Evolutionary conservation across 2,888 invertebrate genomes (phyloP), one percentile per base, ranked within the genome.

Genomic region (Lasioglossum lativentre): DNA sequence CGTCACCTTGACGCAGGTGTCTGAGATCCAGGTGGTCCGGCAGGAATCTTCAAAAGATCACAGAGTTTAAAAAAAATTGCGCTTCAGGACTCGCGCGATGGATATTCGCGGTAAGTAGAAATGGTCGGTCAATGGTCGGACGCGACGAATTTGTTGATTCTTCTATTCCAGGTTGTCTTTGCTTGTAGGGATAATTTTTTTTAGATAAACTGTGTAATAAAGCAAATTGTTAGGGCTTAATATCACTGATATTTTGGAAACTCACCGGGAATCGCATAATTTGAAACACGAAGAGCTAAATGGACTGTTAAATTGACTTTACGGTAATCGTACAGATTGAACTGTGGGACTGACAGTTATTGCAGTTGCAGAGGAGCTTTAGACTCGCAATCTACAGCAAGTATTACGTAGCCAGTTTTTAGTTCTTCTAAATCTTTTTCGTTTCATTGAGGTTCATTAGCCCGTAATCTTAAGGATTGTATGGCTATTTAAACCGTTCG

Each of bases 381-480:
- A 56, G n/a, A 56, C 56, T n/a, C n/a, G 56, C n/a, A 56, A n/a
- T 56, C 56, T n/a, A 10, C 2, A 23, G 52, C 6, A 52, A 23
- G n/a, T 52, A 52, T 52, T 23, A 52, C n/a, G 23, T 52, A 8
- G 10, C 2, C 52, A n/a, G 52, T 1, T 52, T 10, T 56, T 10
- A n/a, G 4, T 56, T 56, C 56, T 12, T n/a, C 3, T 4, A 56
- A 56, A 56, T 56, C 56, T n/a, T 23, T 56, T 56, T 56, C 56
- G 56, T n/a, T 56, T n/a, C 56, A 56, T 56, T n/a, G n/a, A 10
- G n/a, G 56, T 56, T 56, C n/a, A 56, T 56, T n/a, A 56, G n/a
- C n/a, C 56, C n/a, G n/a, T 56, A 56, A n/a, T n/a, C n/a, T 56
- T n/a, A 1, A n/a, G n/a, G n/a, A 56, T n/a, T 56, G 0, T 4